These are phyloP conservation scores for Elachura formosa DNA, from an alignment of 2,113 vertebrate species.

Conservation along the genomic window DNA sequence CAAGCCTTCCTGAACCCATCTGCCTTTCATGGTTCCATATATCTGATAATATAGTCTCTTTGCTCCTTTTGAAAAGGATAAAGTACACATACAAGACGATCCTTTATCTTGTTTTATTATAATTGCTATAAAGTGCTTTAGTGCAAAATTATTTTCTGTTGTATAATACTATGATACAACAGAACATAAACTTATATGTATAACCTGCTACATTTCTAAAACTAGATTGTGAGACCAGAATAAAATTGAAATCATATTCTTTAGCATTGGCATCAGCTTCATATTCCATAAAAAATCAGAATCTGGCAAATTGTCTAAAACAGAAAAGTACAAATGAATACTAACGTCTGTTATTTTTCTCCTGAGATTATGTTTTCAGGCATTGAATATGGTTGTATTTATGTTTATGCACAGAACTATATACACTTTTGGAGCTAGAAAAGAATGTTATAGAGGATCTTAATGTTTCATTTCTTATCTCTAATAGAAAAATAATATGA, in stretches of 20 bases:
- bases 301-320: neutral
- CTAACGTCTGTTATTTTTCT: neutral
- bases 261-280: neutral
- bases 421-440: neutral
- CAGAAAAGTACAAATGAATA: neutral
- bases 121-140: neutral
- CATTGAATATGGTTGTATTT: neutral
- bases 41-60: neutral
- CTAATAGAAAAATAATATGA: neutral
- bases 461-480: neutral
- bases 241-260: neutral
- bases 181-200: neutral
- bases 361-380: neutral
- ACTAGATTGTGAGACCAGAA: neutral
- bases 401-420: neutral
- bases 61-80: neutral
- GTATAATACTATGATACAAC: neutral
- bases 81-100: fast-evolving
- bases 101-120: neutral
- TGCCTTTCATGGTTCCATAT: neutral
- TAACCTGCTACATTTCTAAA: neutral
- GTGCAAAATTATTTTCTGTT: neutral
- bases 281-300: neutral
- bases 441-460: neutral
- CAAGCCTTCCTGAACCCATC: neutral